Percentiles rank a stretch among this genome's conserved stretches.
Conservation (phyloP, 2,888 invertebrate species). For the Thera britannica region DNA sequence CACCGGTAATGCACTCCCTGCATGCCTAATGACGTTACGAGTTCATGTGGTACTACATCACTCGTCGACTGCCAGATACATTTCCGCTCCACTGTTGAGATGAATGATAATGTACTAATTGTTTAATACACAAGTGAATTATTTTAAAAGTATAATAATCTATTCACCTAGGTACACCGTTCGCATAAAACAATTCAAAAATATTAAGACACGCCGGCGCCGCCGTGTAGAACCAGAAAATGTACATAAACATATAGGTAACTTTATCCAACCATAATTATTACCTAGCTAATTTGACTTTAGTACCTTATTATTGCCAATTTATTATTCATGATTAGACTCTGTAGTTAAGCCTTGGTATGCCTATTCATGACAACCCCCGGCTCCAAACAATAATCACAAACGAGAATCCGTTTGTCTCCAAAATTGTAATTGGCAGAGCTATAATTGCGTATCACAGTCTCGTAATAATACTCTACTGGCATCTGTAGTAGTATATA, state of each 20-base stretch:
- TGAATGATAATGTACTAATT: not conserved
- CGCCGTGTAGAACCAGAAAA: too few species aligned
- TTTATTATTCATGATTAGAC: too few species aligned
- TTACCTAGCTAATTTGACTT: not conserved
- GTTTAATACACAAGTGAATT: not conserved
- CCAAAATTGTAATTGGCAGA: not conserved
- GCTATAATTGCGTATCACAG: not conserved
- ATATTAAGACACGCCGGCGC: too few species aligned
- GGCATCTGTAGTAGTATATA: not conserved
- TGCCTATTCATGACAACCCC: not conserved
- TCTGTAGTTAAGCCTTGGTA: not conserved
- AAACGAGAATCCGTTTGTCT: not conserved
- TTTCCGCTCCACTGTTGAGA: not conserved
- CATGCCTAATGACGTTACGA: not conserved
- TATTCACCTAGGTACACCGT: not conserved
- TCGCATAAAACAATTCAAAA: too few species aligned
- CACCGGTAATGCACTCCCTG: constrained; percentile 13
- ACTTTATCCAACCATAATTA: too few species aligned
- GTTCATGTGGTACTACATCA: not conserved
- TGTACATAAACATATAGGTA: too few species aligned
- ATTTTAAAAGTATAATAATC: not conserved
- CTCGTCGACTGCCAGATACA: not conserved
- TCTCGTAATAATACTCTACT: not conserved
- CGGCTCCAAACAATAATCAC: not conserved
- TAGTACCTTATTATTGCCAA: not conserved